These are phyloP conservation scores for Phrynosoma blainvillii DNA, from an alignment of 2,113 vertebrate genomes.

Conservation along the genomic window DNA sequence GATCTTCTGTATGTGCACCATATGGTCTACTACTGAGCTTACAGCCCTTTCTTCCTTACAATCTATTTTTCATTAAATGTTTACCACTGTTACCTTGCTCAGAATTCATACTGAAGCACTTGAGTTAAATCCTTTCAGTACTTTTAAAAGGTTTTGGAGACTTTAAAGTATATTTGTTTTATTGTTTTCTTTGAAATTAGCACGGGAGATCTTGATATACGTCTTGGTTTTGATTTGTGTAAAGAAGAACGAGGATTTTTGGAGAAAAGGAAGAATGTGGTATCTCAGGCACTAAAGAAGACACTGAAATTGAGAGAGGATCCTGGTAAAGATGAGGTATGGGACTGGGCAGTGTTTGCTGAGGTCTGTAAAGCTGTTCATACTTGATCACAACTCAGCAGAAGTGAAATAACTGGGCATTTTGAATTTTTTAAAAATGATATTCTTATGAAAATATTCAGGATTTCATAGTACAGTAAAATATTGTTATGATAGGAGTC, in stretches of 20 bases:
- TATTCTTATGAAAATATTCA: not conserved
- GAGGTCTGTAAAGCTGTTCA: not conserved
- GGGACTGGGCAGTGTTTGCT: slow-evolving; percentile 7
- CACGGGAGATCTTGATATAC: slow-evolving; percentile 76
- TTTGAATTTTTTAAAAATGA: not conserved
- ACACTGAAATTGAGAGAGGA: slow-evolving; percentile 70
- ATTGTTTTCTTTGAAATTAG: slow-evolving; percentile 55
- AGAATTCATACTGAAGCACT: not conserved
- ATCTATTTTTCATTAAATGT: not conserved
- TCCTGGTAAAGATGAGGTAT: slow-evolving; percentile 74
- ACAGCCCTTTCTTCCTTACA: not conserved
- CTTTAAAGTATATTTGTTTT: not conserved
- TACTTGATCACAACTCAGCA: slow-evolving; percentile 4
- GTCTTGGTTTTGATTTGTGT: slow-evolving; percentile 85
- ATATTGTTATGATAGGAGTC: not conserved
- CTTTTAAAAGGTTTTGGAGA: not conserved
- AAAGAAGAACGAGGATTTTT: slow-evolving; percentile 80
- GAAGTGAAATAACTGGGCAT: not conserved
- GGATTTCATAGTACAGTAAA: not conserved
- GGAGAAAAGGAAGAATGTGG: slow-evolving; percentile 77
- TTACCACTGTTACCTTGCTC: not conserved
- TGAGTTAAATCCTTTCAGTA: not conserved
- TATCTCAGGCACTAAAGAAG: slow-evolving; percentile 74
- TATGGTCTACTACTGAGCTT: not conserved
- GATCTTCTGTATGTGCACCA: not conserved